phyloP scores from a whole-genome alignment of 2,888 invertebrate species.

The Thecophora atra region DNA sequence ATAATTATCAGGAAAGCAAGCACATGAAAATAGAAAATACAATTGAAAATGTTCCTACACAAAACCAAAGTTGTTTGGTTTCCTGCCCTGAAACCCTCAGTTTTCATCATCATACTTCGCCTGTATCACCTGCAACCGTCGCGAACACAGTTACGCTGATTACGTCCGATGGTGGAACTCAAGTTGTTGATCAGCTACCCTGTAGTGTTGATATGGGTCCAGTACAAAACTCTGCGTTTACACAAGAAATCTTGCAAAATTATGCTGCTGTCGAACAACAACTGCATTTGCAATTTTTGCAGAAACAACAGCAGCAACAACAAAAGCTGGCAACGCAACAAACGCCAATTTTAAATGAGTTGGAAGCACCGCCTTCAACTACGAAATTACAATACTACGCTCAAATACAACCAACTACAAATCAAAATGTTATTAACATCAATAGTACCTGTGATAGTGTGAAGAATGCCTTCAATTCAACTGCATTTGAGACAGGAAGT shows the following conservation, averaged over 20 bases:
- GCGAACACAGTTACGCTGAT: not conserved
- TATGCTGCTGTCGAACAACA: slow-evolving; percentile 19
- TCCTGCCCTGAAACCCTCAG: not conserved
- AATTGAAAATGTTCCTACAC: slow-evolving; percentile 48
- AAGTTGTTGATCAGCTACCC: not conserved
- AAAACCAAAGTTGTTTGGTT: slow-evolving; percentile 16
- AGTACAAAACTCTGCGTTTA: not conserved
- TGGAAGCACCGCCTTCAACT: not conserved
- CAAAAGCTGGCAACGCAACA: not conserved
- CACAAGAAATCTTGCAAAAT: slow-evolving; percentile 25
- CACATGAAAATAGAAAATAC: slow-evolving; percentile 50
- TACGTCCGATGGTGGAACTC: slow-evolving; percentile 14
- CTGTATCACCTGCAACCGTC: not conserved
- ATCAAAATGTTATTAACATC: slow-evolving; percentile 46
- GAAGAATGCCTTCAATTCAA: slow-evolving; percentile 27
- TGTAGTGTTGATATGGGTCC: not conserved
- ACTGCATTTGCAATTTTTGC: slow-evolving; percentile 31
- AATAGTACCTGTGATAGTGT: slow-evolving; percentile 65
- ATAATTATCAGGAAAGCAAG: slow-evolving; percentile 50
- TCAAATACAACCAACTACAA: slow-evolving; percentile 24
- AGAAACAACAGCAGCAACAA: slow-evolving; percentile 21
- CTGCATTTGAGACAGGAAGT: slow-evolving; percentile 28
- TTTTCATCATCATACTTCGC: slow-evolving; percentile 4
- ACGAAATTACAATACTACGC: slow-evolving; percentile 23
- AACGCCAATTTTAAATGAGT: not conserved